Conservation (phyloP, 2,888 invertebrate species). For the Stenurella melanura region DNA sequence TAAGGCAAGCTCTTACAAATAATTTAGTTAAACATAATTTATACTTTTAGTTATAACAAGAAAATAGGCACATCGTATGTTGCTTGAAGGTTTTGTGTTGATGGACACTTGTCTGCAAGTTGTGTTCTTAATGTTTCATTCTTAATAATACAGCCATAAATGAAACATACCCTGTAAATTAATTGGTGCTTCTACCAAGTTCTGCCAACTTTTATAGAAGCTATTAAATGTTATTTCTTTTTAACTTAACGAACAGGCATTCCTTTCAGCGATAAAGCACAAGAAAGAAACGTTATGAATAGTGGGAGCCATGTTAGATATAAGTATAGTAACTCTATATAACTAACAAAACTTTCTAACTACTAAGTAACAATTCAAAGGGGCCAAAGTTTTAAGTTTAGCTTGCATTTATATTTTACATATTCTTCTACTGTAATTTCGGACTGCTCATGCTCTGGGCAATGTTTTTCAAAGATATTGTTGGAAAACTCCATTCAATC, state of each 20-base stretch:
- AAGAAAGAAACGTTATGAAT: not conserved
- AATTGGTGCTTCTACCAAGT: not conserved
- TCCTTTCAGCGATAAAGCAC: not conserved
- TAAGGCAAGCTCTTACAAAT: no score
- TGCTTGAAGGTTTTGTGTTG: no score
- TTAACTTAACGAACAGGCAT: conserved; percentile 15
- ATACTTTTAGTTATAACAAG: no score
- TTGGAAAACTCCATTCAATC: not conserved
- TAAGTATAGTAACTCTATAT: conserved; percentile 5
- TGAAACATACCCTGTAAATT: not conserved
- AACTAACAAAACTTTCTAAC: conserved; percentile 13
- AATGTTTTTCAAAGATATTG: not conserved
- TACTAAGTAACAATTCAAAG: conserved; percentile 16
- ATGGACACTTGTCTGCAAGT: not conserved
- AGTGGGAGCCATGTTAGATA: not conserved
- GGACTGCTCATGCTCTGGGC: conserved; percentile 21
- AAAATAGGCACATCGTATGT: no score
- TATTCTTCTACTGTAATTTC: conserved; percentile 3
- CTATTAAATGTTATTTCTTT: not conserved
- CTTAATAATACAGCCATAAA: not conserved
- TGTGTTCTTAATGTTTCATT: not conserved
- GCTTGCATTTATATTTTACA: conserved; percentile 18
- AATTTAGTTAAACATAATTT: no score
- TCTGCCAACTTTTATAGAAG: not conserved
- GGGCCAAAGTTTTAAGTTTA: conserved; percentile 27